Evolutionary conservation across 1,140 invertebrate species (phyloP).

Genomic region (Bombus sylvicola): DNA sequence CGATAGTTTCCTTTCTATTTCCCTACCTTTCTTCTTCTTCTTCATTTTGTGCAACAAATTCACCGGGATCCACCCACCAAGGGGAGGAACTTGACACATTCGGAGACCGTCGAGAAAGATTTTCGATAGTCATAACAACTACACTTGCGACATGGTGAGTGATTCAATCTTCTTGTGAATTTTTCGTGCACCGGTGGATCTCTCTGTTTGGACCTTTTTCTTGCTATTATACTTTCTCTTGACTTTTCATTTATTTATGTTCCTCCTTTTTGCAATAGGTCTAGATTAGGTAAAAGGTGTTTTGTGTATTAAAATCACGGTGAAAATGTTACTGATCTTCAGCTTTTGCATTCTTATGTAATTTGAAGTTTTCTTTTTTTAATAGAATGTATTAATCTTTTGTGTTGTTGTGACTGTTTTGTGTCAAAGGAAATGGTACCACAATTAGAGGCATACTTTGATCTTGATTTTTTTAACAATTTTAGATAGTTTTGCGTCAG

Average conservation of each 20-base stretch:
- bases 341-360: not conserved
- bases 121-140: not conserved
- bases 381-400: too few species aligned
- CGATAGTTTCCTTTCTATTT: slow-evolving; percentile 3
- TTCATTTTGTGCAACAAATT: not conserved
- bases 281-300: not conserved
- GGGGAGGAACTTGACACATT: not conserved
- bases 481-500: too few species aligned
- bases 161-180: not conserved
- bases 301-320: too few species aligned
- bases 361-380: not conserved
- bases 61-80: not conserved
- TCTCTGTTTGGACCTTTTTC: too few species aligned
- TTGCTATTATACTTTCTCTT: not conserved
- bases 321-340: not conserved
- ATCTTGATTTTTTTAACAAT: too few species aligned
- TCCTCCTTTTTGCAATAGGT: not conserved
- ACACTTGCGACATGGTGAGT: slow-evolving; percentile 56
- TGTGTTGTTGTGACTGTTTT: too few species aligned
- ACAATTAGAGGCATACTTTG: too few species aligned
- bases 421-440: too few species aligned
- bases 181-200: not conserved
- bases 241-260: not conserved
- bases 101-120: not conserved
- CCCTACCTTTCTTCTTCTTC: not conserved